phyloP scores from a whole-genome alignment of 2,888 invertebrate species.

The Eremobia ochroleuca region DNA sequence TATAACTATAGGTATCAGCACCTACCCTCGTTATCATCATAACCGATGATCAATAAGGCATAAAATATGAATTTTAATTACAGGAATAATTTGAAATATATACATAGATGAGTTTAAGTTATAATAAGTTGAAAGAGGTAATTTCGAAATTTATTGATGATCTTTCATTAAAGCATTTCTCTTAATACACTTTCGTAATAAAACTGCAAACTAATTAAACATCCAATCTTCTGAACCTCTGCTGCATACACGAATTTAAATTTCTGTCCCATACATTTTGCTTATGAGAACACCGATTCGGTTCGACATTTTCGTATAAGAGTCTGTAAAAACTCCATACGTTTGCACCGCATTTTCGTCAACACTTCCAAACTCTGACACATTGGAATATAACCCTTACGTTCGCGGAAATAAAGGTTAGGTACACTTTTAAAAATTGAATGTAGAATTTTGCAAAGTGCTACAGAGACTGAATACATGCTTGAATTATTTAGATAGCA shows the following conservation, averaged over 20 bases:
- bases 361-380: conserved; percentile 7
- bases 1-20: neutral
- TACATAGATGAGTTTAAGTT: too few species aligned
- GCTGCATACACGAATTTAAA: conserved; percentile 59
- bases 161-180: neutral
- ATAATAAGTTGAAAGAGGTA: too few species aligned
- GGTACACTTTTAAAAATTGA: conserved; percentile 24
- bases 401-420: conserved; percentile 39
- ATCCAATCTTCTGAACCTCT: conserved; percentile 55
- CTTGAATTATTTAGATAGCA: conserved; percentile 90
- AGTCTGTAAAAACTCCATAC: conserved; percentile 89
- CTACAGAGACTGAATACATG: conserved; percentile 83
- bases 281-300: conserved; percentile 79
- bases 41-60: neutral
- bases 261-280: conserved; percentile 69
- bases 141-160: neutral
- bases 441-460: conserved; percentile 72
- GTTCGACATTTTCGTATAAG: conserved; percentile 89
- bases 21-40: neutral
- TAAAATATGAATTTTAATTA: too few species aligned
- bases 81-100: too few species aligned
- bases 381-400: conserved; percentile 68
- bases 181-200: neutral
- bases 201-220: conserved; percentile 49
- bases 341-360: conserved; percentile 65